Evolutionary conservation across 1,140 invertebrate genomes (phyloP), one percentile per base, ranked within the genome.

Genomic region (Drosophila nikananu): DNA sequence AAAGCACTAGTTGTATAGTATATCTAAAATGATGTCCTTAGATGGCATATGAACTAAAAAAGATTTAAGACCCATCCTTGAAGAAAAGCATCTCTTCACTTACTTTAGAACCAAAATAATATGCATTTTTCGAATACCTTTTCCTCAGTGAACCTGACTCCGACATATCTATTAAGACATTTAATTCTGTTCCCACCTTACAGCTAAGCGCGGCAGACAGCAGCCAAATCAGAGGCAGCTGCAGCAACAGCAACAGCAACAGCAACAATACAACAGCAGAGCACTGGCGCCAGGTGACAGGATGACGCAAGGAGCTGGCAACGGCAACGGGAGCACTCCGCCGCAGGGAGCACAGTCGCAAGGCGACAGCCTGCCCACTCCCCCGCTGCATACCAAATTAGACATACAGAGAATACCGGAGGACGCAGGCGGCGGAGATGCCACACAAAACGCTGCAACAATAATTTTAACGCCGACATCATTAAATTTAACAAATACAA

Each of bases 401-500:
- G 90, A 92, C 80, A 91, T 92, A 78, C 82, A 91, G 67, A 81
- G 86, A 64, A 70, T 92, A 70, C 75, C 90, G 9, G 75, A 86
- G 77, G 90, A 86, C 23, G 80, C 15, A 30, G 80, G 42, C 21
- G 61, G 25, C 6, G 64, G 44, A 19, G 82, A 70, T 49, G 68
- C 23, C 52, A 49, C 79, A 80, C 83, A 86, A 79, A 91, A 87
- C 66, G 87, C 81, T 75, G 77, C 89, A 91, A 91, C 89, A 86
- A 89, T 91, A 89, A 91, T 91, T 91, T 84, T 91, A 90, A 87
- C 86, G 83, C 87, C 87, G 81, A 91, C 87, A 91, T 91, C 87
- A 91, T 91, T 91, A 91, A 91, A 91, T 90, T 81, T 81, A 87
- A 91, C 87, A 91, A 91, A 89, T 80, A 73, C 86, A 80, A 76